Percentiles rank a stretch among this genome's conserved stretches.
phyloP scores from a whole-genome alignment of 2,113 vertebrate species.

The Australoheros scitulus region DNA sequence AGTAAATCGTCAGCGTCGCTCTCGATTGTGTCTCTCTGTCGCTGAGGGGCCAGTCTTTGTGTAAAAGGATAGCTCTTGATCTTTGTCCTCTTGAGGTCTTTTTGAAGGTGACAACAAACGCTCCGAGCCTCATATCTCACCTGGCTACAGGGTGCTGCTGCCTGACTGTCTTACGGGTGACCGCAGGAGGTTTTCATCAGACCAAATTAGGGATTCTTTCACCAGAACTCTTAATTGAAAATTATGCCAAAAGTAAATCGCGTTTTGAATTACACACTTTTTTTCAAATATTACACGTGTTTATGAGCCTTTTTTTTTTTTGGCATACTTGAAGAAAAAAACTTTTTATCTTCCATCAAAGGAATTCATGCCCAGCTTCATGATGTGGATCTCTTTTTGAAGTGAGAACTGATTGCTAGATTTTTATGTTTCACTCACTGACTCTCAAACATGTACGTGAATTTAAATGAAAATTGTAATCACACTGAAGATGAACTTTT shows the following conservation, averaged over 20 bases:
- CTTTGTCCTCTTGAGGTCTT: conserved; percentile 49
- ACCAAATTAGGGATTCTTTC: not conserved
- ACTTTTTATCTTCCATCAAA: not conserved
- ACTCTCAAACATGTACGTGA: not conserved
- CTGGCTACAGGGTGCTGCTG: not conserved
- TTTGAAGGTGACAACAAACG: conserved; percentile 64
- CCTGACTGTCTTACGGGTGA: not conserved
- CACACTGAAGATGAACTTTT: not conserved
- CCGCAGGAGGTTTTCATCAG: conserved; percentile 1
- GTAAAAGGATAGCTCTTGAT: conserved; percentile 64
- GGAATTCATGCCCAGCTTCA: not conserved
- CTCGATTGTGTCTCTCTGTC: not conserved
- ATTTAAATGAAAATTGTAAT: not conserved
- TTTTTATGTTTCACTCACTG: not conserved
- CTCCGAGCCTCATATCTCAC: conserved; percentile 6
- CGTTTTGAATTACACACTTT: not conserved
- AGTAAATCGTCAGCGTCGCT: conserved; percentile 19
- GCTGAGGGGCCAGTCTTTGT: conserved; percentile 46
- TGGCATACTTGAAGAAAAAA: too few species aligned
- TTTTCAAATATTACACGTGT: not conserved
- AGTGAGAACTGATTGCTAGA: not conserved
- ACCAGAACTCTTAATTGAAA: not conserved
- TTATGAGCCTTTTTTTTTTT: not conserved
- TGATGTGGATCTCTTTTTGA: fast-evolving
- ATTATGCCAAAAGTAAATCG: not conserved